Conservation (phyloP, 2,113 vertebrate species). For the Eira barbara region DNA sequence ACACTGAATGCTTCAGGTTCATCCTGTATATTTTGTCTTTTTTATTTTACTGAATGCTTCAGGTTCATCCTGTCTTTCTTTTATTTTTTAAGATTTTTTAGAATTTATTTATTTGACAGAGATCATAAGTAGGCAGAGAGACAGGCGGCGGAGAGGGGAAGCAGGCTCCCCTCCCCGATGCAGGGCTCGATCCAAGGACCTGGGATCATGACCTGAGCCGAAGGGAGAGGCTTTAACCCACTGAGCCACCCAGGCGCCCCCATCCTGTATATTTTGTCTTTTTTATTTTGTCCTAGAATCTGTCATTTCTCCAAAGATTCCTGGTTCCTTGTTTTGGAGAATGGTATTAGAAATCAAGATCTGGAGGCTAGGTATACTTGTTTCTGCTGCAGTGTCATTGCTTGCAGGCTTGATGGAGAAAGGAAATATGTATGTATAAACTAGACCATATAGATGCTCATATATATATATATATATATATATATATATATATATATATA, state of each 20-base stretch:
- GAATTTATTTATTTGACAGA: no score
- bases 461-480: no score
- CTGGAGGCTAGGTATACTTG: neutral
- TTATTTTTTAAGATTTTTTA: no score
- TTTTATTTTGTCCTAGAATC: neutral
- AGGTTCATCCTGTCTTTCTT: no score
- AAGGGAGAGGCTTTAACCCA: no score
- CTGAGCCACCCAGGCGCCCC: no score
- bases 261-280: neutral
- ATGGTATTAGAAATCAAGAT: neutral
- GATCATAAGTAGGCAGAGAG: no score
- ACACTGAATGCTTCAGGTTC: neutral
- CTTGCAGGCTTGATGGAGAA: neutral
- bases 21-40: neutral
- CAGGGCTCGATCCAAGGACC: no score
- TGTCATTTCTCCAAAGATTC: neutral
- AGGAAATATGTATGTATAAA: neutral
- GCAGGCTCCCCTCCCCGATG: no score
- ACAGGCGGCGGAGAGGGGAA: no score
- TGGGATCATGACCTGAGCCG: no score
- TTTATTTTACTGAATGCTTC: neutral
- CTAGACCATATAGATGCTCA: neutral
- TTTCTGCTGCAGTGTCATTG: neutral
- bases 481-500: no score
- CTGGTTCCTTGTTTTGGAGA: neutral